Conservation (phyloP, 2,113 vertebrate species). For the Gavialis gangeticus region DNA sequence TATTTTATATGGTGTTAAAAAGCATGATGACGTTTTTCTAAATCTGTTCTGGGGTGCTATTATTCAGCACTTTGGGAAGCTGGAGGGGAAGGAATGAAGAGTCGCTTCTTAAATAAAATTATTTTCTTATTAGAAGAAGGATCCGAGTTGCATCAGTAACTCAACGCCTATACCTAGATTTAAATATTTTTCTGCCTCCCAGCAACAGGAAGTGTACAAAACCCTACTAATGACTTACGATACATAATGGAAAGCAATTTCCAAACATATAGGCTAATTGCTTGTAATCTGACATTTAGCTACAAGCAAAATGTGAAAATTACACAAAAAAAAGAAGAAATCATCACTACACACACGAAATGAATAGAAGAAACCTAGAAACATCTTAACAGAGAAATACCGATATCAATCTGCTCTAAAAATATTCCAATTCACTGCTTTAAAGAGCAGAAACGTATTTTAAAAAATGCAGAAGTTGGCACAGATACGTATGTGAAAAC, state of each 20-base stretch:
- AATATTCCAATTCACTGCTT: neutral
- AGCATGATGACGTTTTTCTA: neutral
- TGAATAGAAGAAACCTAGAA: slow-evolving; percentile 26
- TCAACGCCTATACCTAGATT: slow-evolving; percentile 22
- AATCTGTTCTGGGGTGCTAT: slow-evolving; percentile 49
- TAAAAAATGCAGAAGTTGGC: neutral
- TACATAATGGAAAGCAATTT: slow-evolving; percentile 61
- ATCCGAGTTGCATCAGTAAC: slow-evolving; percentile 65
- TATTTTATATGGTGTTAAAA: neutral
- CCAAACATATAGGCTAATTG: slow-evolving; percentile 60
- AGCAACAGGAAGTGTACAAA: slow-evolving; percentile 37
- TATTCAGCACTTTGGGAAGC: slow-evolving; percentile 8
- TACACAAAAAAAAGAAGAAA: neutral
- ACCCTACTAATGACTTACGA: slow-evolving; percentile 62
- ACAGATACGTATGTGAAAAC: neutral
- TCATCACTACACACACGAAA: neutral
- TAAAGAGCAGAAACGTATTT: neutral
- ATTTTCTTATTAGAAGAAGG: slow-evolving; percentile 49
- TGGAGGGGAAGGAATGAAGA: slow-evolving; percentile 1
- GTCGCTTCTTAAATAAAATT: slow-evolving; percentile 68
- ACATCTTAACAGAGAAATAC: neutral
- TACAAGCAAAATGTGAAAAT: slow-evolving; percentile 28
- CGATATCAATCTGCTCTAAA: neutral
- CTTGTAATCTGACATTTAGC: slow-evolving; percentile 58
- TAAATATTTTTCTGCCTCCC: slow-evolving; percentile 69